These are phyloP conservation scores for Protonibea diacanthus DNA, from an alignment of 2,797 vertebrate genomes.

Conservation along the genomic window DNA sequence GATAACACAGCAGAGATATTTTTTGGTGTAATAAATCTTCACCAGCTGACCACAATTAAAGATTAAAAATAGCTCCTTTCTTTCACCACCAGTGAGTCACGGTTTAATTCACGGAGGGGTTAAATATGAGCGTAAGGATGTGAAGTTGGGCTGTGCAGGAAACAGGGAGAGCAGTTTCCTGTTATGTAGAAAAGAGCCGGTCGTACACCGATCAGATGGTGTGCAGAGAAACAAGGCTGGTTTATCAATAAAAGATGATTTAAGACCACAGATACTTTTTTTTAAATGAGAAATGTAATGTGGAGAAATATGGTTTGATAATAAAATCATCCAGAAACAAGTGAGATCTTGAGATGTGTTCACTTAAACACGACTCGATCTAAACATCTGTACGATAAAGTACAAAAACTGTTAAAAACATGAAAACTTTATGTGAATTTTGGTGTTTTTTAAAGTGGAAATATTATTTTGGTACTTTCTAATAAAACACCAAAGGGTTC, in stretches of 20 bases:
- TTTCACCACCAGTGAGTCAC: constrained; percentile 56
- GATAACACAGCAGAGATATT: constrained; percentile 21
- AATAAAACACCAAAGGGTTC: not conserved
- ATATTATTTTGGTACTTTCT: not conserved
- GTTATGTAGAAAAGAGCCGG: constrained; percentile 91
- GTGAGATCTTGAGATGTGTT: not conserved
- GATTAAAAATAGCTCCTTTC: constrained; percentile 56
- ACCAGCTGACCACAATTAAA: constrained; percentile 56
- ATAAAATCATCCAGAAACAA: not conserved
- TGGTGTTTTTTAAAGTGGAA: not conserved
- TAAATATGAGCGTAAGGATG: constrained; percentile 88
- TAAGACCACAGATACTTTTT: constrained; percentile 18
- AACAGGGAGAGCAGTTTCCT: constrained; percentile 95
- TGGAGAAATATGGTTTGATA: not conserved
- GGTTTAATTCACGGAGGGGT: constrained; percentile 83
- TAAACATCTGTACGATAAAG: not conserved
- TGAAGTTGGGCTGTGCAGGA: constrained; percentile 93
- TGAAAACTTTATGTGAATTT: not conserved
- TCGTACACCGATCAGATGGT: constrained; percentile 88
- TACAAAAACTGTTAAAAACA: not conserved
- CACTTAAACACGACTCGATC: not conserved
- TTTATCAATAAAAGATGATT: constrained; percentile 44
- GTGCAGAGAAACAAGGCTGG: constrained; percentile 74
- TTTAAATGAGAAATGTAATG: constrained; percentile 3
- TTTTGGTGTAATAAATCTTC: constrained; percentile 53